These are phyloP conservation scores for Micrasema minimum DNA, from an alignment of 1,140 invertebrate genomes.

Conservation along the genomic window DNA sequence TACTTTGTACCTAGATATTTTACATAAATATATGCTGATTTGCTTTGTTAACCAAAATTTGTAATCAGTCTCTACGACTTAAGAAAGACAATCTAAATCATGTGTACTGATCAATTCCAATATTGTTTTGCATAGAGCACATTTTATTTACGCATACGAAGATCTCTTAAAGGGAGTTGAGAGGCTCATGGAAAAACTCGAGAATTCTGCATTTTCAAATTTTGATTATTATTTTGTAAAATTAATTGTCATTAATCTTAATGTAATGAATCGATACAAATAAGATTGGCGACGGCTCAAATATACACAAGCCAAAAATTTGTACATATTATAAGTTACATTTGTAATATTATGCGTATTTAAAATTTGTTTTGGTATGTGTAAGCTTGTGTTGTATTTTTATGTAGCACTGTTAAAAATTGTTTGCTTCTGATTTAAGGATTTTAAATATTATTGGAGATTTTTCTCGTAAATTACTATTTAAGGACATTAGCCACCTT, in stretches of 20 bases:
- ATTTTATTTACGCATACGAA: slow-evolving; percentile 23
- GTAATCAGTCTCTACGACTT: background rate
- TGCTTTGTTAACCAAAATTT: slow-evolving; percentile 5
- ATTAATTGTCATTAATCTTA: slow-evolving; percentile 26
- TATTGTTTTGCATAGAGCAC: slow-evolving; percentile 14
- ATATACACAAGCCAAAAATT: slow-evolving; percentile 41
- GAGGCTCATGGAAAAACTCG: slow-evolving; percentile 3
- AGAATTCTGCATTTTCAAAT: slow-evolving; percentile 24
- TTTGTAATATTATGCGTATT: slow-evolving; percentile 9
- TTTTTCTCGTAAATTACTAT: slow-evolving; percentile 36
- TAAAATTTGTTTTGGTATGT: background rate
- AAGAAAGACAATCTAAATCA: slow-evolving; percentile 29
- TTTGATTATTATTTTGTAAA: background rate
- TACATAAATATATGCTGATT: background rate
- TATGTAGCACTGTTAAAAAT: background rate
- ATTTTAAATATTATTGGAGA: slow-evolving; percentile 12
- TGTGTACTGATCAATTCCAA: background rate
- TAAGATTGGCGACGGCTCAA: slow-evolving; percentile 45
- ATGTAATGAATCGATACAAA: slow-evolving; percentile 14
- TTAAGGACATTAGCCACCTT: slow-evolving; percentile 38
- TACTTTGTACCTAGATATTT: background rate
- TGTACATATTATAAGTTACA: slow-evolving; percentile 25
- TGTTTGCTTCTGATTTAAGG: slow-evolving; percentile 14
- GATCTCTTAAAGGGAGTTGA: slow-evolving; percentile 32
- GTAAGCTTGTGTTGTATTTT: slow-evolving; percentile 29